Evolutionary conservation across 1,140 invertebrate species (phyloP), one percentile per base, ranked within the genome.

Genomic region (Macrostomum lignano): DNA sequence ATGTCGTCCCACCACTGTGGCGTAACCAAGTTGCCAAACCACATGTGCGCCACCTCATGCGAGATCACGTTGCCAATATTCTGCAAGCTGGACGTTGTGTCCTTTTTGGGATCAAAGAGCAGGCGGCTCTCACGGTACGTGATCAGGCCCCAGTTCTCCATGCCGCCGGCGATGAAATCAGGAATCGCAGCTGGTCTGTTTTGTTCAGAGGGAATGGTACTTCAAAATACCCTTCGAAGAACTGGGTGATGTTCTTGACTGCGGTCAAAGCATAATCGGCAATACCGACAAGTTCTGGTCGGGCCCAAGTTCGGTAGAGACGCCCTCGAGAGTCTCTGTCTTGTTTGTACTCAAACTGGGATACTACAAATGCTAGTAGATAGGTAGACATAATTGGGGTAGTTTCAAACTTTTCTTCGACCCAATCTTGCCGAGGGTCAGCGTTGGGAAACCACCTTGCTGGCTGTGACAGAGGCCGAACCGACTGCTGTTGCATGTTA

Each of bases 311-410:
- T 14, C 43, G 32, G 17, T 49, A 30, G 13, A 5, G 5, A 13
- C 28, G 15, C 7, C 17, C 17, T 10, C 21, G 73, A n/a, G 58
- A 58, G 1, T 72, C 72, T 40, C 55, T 69, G 37, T 66, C 69
- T 52, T 91, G 81, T 2, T 91, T 67, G 55, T 70, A 81, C 53
- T 91, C 82, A 55, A 75, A 91, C 54, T 91, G 78, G 17, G 82
- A 82, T 5, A 93, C 70, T 1, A 84, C 72, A 28, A 75, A 68
- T 1, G 84, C 84, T 25, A 94, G 70, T 32, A 93, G 59, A 49
- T 93, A 93, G 0, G 84, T 91, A 1, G 79, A 84, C 86, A 94
- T 94, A 36, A 81, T 68, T 0, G 82, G 79, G 2, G 79, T 78
- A 35, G 64, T 70, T 40, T 74, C 69, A 53, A 84, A 93, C 29